Percentiles rank a stretch among this genome's conserved stretches.
These are phyloP conservation scores for Wasmannia auropunctata DNA, from an alignment of 1,140 invertebrate species.

Conservation along the genomic window DNA sequence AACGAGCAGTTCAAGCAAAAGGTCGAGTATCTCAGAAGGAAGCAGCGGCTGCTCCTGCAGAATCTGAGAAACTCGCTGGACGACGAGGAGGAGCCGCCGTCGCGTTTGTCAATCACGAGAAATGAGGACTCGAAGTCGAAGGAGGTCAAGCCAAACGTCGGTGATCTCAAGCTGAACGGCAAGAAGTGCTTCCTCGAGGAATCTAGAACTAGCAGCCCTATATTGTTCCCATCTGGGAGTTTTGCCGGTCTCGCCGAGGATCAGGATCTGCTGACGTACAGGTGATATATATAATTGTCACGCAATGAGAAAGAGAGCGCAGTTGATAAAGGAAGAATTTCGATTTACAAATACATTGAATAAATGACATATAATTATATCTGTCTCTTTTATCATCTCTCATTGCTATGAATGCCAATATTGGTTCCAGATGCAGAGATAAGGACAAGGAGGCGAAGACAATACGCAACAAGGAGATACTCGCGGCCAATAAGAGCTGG, in stretches of 20 bases:
- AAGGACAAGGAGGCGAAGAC: constrained; percentile 77
- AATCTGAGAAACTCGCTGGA: constrained; percentile 85
- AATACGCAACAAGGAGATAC: constrained; percentile 77
- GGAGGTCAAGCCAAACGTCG: neutral
- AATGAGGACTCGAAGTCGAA: constrained; percentile 11
- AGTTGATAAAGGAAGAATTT: neutral
- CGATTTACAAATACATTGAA: neutral
- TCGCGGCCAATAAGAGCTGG: constrained; percentile 77
- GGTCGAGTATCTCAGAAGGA: constrained; percentile 88
- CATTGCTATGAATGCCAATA: neutral
- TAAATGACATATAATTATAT: neutral
- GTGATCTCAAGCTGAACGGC: constrained; percentile 79
- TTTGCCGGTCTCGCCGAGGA: constrained; percentile 80
- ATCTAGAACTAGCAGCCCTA: constrained; percentile 76
- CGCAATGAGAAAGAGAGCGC: neutral
- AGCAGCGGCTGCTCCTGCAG: constrained; percentile 87
- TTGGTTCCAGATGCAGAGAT: constrained; percentile 70
- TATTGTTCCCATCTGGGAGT: constrained; percentile 74
- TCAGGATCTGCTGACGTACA: constrained; percentile 80
- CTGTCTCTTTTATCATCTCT: neutral
- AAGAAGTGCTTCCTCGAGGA: constrained; percentile 81
- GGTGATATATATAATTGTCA: constrained; percentile 62
- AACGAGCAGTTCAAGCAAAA: constrained; percentile 89
- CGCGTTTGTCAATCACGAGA: constrained; percentile 29
- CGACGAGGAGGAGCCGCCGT: constrained; percentile 70